A percentile compares a stretch with the other conserved stretches of the same genome.
Conservation (phyloP, 2,888 invertebrate species). For the Hyppa rectilinea region DNA sequence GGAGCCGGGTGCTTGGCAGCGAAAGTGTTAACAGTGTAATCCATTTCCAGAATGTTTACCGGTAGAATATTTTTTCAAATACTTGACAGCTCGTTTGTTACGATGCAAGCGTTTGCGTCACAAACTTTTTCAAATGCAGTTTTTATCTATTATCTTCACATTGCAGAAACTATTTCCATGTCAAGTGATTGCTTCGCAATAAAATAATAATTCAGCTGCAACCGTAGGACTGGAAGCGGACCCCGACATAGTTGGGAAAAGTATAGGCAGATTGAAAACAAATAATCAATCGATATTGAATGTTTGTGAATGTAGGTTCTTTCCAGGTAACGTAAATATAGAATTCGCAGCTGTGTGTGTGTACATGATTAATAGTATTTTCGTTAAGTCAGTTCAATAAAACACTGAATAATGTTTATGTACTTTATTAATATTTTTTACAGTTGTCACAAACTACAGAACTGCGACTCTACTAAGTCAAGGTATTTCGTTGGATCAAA, state of each 20-base stretch:
- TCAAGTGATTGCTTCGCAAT: background rate
- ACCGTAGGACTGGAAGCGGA: too few relatives aligned
- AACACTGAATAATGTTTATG: conserved; percentile 78
- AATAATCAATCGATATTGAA: background rate
- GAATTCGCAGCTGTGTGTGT: conserved; percentile 2
- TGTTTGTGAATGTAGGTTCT: background rate
- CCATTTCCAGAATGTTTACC: conserved; percentile 22
- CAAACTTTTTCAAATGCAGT: conserved; percentile 1
- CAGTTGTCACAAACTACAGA: conserved; percentile 89
- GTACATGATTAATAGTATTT: background rate
- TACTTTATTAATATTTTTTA: conserved; percentile 87
- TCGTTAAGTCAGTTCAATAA: conserved; percentile 64
- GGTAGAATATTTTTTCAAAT: conserved; percentile 2
- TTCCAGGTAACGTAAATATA: background rate
- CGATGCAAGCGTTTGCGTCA: too few relatives aligned
- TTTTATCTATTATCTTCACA: background rate
- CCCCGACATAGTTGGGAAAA: too few relatives aligned
- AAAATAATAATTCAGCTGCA: too few relatives aligned
- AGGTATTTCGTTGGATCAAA: conserved; percentile 86
- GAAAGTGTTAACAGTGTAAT: conserved; percentile 22
- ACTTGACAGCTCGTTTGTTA: background rate
- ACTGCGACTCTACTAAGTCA: conserved; percentile 87
- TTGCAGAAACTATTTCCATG: background rate
- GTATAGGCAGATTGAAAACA: too few relatives aligned
- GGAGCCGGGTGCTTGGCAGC: too few relatives aligned